phyloP scores from a whole-genome alignment of 2,797 vertebrate genomes.

The Smutsia gigantea region DNA sequence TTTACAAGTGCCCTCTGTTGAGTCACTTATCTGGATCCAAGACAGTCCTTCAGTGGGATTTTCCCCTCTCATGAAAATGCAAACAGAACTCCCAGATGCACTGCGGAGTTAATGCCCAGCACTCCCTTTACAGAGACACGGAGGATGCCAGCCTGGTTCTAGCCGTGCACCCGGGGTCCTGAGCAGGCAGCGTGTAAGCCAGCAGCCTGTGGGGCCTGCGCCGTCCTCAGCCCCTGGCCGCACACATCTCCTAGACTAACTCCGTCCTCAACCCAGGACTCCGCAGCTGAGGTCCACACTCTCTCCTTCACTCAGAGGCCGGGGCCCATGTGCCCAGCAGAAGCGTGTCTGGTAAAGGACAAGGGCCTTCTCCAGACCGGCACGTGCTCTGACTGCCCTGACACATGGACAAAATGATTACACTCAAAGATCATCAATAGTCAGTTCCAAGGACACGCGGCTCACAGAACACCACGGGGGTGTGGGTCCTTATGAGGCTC shows the following conservation, averaged over 20 bases:
- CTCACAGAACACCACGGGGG: rapidly evolving
- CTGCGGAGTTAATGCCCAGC: rapidly evolving
- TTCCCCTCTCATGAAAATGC: neutral
- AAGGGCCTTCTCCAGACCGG: rapidly evolving
- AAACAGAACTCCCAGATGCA: rapidly evolving
- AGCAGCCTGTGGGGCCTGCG: rapidly evolving
- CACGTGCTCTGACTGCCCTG: rapidly evolving
- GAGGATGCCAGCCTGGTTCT: rapidly evolving
- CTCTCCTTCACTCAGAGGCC: neutral
- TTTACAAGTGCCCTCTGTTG: rapidly evolving
- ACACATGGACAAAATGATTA: rapidly evolving
- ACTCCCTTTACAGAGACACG: rapidly evolving
- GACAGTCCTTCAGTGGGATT: rapidly evolving
- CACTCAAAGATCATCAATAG: rapidly evolving
- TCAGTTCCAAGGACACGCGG: rapidly evolving
- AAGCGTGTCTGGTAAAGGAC: rapidly evolving
- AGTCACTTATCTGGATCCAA: neutral
- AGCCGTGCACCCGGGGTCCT: rapidly evolving
- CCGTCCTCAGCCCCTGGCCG: rapidly evolving
- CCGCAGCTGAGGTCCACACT: rapidly evolving
- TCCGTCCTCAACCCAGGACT: rapidly evolving
- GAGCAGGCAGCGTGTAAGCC: rapidly evolving
- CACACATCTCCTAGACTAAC: rapidly evolving
- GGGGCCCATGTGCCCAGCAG: neutral
- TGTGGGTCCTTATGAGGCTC: rapidly evolving